Percentiles rank a stretch among this genome's conserved stretches.
These are phyloP conservation scores for Delichon dasypus DNA, from an alignment of 2,797 vertebrate genomes.

Conservation along the genomic window DNA sequence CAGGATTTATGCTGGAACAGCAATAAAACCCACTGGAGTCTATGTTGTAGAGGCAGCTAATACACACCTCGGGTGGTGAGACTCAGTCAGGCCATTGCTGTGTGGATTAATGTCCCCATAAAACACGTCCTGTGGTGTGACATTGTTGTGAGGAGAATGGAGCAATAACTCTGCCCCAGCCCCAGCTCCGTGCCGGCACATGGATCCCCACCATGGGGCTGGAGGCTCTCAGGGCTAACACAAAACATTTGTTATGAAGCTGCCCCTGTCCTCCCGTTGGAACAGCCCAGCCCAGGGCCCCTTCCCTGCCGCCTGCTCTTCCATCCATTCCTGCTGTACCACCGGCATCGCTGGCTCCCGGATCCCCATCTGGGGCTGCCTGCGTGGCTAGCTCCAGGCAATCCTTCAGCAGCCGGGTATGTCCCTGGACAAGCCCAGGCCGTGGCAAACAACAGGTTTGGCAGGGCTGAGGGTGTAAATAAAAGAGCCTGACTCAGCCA, in stretches of 20 bases:
- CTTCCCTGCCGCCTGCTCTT: accelerated
- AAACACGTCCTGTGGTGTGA: slow-evolving; percentile 19
- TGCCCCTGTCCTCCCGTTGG: not conserved
- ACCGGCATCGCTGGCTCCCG: accelerated
- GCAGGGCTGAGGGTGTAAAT: slow-evolving; percentile 57
- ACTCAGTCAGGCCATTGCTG: not conserved
- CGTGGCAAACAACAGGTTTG: slow-evolving; percentile 50
- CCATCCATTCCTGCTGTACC: not conserved
- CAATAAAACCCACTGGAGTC: slow-evolving; percentile 7
- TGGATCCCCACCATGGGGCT: not conserved
- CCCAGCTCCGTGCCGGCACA: not conserved
- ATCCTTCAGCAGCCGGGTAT: not conserved
- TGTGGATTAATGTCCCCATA: slow-evolving; percentile 46
- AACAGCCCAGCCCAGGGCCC: not conserved
- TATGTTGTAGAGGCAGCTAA: slow-evolving; percentile 33
- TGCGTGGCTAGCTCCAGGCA: not conserved
- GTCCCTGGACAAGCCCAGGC: not conserved
- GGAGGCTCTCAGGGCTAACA: not conserved
- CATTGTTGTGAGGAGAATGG: slow-evolving; percentile 53
- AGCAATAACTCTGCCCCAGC: slow-evolving; percentile 27
- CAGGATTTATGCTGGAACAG: slow-evolving; percentile 4
- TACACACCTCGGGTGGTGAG: slow-evolving; percentile 26
- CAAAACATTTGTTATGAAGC: slow-evolving; percentile 9
- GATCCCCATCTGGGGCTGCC: not conserved
- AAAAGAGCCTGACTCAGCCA: slow-evolving; percentile 57